A percentile compares a stretch with the other conserved stretches of the same genome.
Conservation (phyloP, 2,888 invertebrate species). For the Drosophila leonis region DNA sequence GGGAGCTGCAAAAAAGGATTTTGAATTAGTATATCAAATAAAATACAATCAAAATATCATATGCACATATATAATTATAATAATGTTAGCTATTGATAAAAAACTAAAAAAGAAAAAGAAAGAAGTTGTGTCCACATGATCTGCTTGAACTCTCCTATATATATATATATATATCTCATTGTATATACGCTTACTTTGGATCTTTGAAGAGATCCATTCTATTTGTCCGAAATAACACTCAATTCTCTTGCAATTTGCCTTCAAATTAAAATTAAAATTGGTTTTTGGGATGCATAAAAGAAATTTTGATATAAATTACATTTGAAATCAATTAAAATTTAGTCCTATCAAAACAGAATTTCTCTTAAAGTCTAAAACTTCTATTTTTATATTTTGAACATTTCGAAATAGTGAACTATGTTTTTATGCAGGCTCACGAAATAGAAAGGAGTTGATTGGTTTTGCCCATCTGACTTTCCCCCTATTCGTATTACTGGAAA, state of each 20-base stretch:
- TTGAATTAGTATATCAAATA: neutral
- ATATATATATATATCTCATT: too few species aligned
- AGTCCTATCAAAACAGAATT: neutral
- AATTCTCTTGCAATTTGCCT: neutral
- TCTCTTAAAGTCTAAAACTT: neutral
- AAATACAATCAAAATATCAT: neutral
- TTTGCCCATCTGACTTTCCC: too few species aligned
- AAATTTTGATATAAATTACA: neutral
- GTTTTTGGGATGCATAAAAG: neutral
- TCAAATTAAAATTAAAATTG: neutral
- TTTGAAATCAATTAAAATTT: neutral
- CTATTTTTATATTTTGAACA: neutral
- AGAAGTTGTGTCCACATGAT: neutral
- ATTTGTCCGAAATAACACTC: neutral
- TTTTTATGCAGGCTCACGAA: neutral
- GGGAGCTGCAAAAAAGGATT: constrained; percentile 86
- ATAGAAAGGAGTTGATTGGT: neutral
- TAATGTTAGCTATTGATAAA: neutral
- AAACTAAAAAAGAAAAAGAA: neutral
- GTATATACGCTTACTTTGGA: neutral
- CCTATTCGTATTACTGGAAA: too few species aligned
- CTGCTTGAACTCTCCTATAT: neutral
- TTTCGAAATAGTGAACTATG: neutral
- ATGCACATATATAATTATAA: neutral
- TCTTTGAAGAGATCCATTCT: neutral